These are phyloP conservation scores for Crotalus tigris DNA, from an alignment of 2,113 vertebrate genomes.

Conservation along the genomic window DNA sequence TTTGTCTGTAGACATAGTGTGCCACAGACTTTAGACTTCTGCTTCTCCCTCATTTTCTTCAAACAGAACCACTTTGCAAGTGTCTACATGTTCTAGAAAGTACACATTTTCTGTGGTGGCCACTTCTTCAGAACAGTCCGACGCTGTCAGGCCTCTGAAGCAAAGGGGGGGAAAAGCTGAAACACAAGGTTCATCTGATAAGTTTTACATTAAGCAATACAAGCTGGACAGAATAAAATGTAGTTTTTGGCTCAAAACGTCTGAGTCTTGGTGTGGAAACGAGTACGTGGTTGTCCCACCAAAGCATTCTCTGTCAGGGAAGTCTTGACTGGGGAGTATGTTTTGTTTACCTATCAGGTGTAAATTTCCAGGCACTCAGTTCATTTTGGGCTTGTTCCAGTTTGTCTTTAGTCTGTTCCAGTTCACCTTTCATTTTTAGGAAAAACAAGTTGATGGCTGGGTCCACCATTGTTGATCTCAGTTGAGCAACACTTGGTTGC, in stretches of 20 bases:
- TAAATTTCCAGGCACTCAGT: conserved; percentile 99
- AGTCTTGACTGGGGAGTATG: conserved; percentile 98
- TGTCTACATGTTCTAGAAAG: conserved; percentile 87
- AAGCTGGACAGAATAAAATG: conserved; percentile 91
- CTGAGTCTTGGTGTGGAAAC: conserved; percentile 97
- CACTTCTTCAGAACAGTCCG: conserved; percentile 97
- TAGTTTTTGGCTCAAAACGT: conserved; percentile 91
- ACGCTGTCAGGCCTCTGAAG: conserved; percentile 95
- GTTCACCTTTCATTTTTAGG: conserved; percentile 99
- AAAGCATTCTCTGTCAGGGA: conserved; percentile 99
- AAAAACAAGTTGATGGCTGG: conserved; percentile 99
- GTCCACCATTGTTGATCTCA: conserved; percentile 98
- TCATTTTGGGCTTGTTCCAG: conserved; percentile 99
- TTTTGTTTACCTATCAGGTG: conserved; percentile 99
- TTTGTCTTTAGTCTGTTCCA: conserved; percentile 99
- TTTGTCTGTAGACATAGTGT: conserved; percentile 81
- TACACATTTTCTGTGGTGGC: conserved; percentile 80
- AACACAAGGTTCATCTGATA: conserved; percentile 99
- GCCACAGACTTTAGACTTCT: conserved; percentile 87
- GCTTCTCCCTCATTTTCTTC: conserved; percentile 90
- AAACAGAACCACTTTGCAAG: conserved; percentile 83
- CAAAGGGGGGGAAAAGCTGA: conserved; percentile 92
- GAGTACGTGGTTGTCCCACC: conserved; percentile 94
- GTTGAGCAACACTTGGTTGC: conserved; percentile 96
- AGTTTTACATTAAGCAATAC: conserved; percentile 93